Conservation (phyloP, 2,797 vertebrate genomes). For the Liparis tanakae region DNA sequence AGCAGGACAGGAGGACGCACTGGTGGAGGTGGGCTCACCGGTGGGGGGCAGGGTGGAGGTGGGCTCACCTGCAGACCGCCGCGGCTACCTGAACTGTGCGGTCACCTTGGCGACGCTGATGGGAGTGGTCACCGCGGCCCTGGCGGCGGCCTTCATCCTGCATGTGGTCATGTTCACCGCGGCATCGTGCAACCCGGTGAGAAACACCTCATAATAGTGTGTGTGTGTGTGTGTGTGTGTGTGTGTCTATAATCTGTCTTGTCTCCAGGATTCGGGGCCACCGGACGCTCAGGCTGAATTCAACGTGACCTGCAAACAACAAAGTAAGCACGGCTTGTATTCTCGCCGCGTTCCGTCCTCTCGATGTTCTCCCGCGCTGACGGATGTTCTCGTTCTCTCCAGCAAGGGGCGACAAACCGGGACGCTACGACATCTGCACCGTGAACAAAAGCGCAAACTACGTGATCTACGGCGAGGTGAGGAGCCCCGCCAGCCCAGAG, state of each 20-base stretch:
- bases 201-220: neutral
- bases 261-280: slow-evolving; percentile 8
- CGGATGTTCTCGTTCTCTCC: neutral
- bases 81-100: slow-evolving; percentile 1
- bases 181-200: slow-evolving; percentile 50
- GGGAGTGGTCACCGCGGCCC: slow-evolving; percentile 19
- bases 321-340: slow-evolving; percentile 38
- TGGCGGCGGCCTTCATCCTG: slow-evolving; percentile 18
- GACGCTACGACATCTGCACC: slow-evolving; percentile 49
- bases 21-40: slow-evolving; percentile 14
- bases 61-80: neutral
- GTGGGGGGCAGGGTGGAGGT: neutral
- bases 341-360: neutral
- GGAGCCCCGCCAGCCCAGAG: fast-evolving
- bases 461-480: slow-evolving; percentile 56
- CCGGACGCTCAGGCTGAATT: fast-evolving
- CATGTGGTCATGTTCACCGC: neutral
- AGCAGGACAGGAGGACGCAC: slow-evolving; percentile 34
- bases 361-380: slow-evolving; percentile 1
- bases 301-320: neutral
- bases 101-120: slow-evolving; percentile 23
- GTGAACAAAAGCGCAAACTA: neutral
- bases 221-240: neutral
- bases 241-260: neutral
- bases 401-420: neutral